A percentile compares a stretch with the other conserved stretches of the same genome.
Evolutionary conservation across 2,797 vertebrate genomes (phyloP).

Genomic region (Geotrypetes seraphini): DNA sequence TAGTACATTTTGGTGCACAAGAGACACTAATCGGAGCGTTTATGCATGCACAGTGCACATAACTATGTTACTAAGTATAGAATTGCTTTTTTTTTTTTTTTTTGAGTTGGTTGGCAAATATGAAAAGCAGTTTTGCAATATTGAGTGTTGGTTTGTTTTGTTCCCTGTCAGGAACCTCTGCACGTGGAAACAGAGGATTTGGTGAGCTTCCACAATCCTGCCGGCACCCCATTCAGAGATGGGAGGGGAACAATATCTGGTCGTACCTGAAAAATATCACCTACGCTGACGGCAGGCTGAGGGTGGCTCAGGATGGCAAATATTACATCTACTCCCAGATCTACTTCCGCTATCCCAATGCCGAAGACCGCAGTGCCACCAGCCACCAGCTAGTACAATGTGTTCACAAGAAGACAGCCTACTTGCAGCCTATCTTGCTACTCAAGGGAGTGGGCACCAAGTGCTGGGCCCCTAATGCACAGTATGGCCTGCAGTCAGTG

Average conservation of each 20-base stretch:
- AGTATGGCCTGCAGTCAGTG: conserved; percentile 78
- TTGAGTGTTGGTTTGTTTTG: conserved; percentile 3
- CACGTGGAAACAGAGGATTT: not conserved
- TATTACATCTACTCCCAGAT: conserved; percentile 85
- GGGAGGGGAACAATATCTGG: conserved; percentile 67
- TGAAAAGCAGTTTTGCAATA: too few species aligned
- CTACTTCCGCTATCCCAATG: conserved; percentile 71
- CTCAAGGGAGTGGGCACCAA: conserved; percentile 81
- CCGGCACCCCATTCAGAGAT: conserved; percentile 63
- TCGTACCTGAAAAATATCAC: conserved; percentile 79
- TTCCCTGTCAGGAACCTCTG: not conserved
- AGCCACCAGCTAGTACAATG: conserved; percentile 80
- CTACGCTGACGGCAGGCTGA: conserved; percentile 64
- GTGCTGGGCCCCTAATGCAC: conserved; percentile 74
- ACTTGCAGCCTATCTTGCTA: conserved; percentile 69
- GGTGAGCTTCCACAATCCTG: conserved; percentile 74
- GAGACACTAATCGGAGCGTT: too few species aligned
- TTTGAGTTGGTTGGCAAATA: too few species aligned
- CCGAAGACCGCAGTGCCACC: not conserved
- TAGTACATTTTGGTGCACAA: too few species aligned
- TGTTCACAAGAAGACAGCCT: conserved; percentile 73
- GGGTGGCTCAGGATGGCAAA: conserved; percentile 68
- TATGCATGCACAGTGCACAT: too few species aligned
- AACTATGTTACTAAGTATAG: too few species aligned
- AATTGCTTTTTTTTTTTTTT: too few species aligned